Base-by-base conservation (phyloP, 2,888 invertebrate genomes). In the Byasa hedistus region DNA sequence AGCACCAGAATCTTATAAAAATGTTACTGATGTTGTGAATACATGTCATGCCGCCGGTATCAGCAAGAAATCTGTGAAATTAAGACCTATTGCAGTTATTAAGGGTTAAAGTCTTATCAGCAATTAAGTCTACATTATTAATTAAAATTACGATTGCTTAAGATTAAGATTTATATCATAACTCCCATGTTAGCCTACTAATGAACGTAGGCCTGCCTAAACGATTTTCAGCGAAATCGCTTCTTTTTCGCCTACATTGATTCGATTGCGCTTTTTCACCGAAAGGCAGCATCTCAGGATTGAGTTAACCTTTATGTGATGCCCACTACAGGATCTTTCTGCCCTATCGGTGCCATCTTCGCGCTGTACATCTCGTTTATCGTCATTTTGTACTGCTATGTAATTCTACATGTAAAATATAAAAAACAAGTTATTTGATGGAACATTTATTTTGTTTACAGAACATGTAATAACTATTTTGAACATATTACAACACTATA, bases 1-100 rank as follows among this genome's bases (percentile, higher is more conserved):
- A 92, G 98, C 99, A 5, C 99, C 99, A 0, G 98, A 99, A 81
- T 99, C 99, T 0, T 99, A 99, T 87, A 99, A 99, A 90, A 98
- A 99, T 92, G 99, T 99, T 0, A 99, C 98, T 0, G 99, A 99
- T 92, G 99, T 99, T 12, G 99, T 99, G 0, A 95, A 99, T 84
- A 99, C 99, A 3, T 99, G 99, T 79, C 98, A 99, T 84, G 95
- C 95, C 24, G 99, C 98, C 51, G 99, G 99, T 21, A 98, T 99
- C 68, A 98, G 98, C 79, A 97, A 98, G 83, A 99, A 99, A 84
- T 95, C 97, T 77, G 96, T 99, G 54, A 99, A 99, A 89, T 92
- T 99, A 76, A 93, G 98, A 75, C 99, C 99, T 0, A 98, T 99
- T 80, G 99, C 99, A 67, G 99, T 99, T 32, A 99, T 99, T 75